phyloP scores from a whole-genome alignment of 1,140 invertebrate genomes.

The Heliconius melpomene region DNA sequence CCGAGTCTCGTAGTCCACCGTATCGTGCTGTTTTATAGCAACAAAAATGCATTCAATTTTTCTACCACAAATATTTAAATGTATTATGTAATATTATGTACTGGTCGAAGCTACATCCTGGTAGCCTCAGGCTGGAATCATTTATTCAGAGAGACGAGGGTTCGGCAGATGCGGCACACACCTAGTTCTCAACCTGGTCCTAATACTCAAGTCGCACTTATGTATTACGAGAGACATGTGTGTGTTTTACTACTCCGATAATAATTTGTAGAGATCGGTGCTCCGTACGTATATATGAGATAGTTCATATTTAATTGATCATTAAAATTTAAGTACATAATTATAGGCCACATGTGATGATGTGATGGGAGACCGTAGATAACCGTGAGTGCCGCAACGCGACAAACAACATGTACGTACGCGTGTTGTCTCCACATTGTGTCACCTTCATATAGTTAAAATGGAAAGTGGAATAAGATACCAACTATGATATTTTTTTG shows the following conservation, averaged over 20 bases:
- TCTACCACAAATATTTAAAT: not conserved
- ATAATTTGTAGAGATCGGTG: not conserved
- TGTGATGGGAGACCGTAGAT: not conserved
- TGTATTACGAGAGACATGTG: too few species aligned
- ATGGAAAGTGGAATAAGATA: too few species aligned
- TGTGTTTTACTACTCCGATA: not conserved
- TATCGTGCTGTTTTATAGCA: not conserved
- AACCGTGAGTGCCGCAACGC: not conserved
- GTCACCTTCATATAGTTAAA: too few species aligned
- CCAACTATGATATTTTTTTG: too few species aligned
- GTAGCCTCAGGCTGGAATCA: too few species aligned
- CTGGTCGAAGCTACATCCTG: too few species aligned
- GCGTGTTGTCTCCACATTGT: too few species aligned
- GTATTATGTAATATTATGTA: too few species aligned
- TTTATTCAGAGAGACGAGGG: too few species aligned
- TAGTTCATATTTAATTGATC: not conserved
- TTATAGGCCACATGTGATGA: not conserved
- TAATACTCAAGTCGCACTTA: too few species aligned
- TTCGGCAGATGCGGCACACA: too few species aligned
- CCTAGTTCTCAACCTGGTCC: too few species aligned
- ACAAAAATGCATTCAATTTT: not conserved
- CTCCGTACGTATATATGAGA: not conserved
- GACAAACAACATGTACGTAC: not conserved
- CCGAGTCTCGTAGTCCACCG: not conserved
- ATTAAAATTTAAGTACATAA: constrained; percentile 5